Evolutionary conservation across 1,140 invertebrate genomes (phyloP), one percentile per base, ranked within the genome.

Genomic region (Himalopsyche phryganea): DNA sequence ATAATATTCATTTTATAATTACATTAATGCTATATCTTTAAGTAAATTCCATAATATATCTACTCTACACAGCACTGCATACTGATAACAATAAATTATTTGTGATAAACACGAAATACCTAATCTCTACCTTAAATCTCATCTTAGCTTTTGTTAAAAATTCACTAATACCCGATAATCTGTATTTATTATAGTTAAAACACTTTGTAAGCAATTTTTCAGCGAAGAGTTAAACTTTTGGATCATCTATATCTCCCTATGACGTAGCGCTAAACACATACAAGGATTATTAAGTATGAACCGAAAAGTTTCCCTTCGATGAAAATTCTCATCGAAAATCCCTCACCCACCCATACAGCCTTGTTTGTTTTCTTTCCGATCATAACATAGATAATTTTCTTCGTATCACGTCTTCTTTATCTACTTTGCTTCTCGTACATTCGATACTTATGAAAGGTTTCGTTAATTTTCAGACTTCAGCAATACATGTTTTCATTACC

Each of bases 271-370:
- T 58, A 40, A 50, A 28, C 58, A 53, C 51, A 53, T 50, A 49
- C 18, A 10, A 28, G 58, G 58, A 60, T 60, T 60, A 60, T 60
- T 47, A 53, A 60, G 58, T 54, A 54, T 49, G 51, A 54, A 60
- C 38, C 45, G 32, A 60, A 60, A 60, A 60, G 50, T 60, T 60
- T 60, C 38, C 53, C 44, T 45, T 49, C 14, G 9, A 28, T 47
- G 23, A 41, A 46, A 50, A 50, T 44, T 20, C 17, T 49, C 23
- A 28, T 32, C 20, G 10, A 17, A 46, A 28, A 28, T 32, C 47
- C 15, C 19, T 3, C 55, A 2, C 15, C 15, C 55, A 32, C 47
- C 40, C 17, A 11, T 11, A 17, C 46, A 48, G 15, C 46, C 23
- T 17, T 51, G 41, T 51, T 58, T 58, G 55, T 51, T 57, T 47